These are phyloP conservation scores for Hoplias malabaricus DNA, from an alignment of 2,113 vertebrate genomes.

Conservation along the genomic window DNA sequence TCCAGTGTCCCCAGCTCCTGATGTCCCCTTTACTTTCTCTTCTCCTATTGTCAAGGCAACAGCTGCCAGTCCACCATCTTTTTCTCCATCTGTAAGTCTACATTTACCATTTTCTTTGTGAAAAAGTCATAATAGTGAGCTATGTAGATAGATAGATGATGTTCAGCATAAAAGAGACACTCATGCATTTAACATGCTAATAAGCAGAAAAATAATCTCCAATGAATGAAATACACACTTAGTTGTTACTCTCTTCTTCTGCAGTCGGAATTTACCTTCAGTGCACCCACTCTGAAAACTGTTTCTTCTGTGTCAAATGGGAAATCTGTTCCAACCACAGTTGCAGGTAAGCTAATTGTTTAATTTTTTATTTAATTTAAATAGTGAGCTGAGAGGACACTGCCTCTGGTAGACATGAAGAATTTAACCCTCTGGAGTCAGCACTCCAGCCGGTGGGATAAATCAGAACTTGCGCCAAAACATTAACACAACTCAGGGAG, in stretches of 20 bases:
- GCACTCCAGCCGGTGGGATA: too few species aligned
- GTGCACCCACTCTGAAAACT: constrained; percentile 87
- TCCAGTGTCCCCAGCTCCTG: constrained; percentile 54
- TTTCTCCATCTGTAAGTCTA: constrained; percentile 84
- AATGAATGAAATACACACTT: neutral
- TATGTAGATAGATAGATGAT: too few species aligned
- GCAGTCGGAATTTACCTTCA: constrained; percentile 91
- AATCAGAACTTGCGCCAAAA: too few species aligned
- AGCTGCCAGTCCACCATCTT: constrained; percentile 82
- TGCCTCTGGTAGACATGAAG: too few species aligned
- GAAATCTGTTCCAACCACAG: constrained; percentile 65
- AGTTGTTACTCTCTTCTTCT: constrained; percentile 7
- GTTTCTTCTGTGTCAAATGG: constrained; percentile 73
- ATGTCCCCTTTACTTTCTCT: constrained; percentile 87
- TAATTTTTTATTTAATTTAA: neutral
- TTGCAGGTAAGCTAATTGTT: constrained; percentile 68
- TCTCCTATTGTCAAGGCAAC: constrained; percentile 95
- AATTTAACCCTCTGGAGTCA: too few species aligned
- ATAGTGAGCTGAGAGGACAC: too few species aligned
- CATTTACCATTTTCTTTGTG: neutral
- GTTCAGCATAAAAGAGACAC: too few species aligned
- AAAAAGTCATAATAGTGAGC: too few species aligned
- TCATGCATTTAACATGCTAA: too few species aligned
- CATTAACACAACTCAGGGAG: too few species aligned
- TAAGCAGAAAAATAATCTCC: too few species aligned